Conservation (phyloP, 2,888 invertebrate genomes). For the Limnephilus auricula region DNA sequence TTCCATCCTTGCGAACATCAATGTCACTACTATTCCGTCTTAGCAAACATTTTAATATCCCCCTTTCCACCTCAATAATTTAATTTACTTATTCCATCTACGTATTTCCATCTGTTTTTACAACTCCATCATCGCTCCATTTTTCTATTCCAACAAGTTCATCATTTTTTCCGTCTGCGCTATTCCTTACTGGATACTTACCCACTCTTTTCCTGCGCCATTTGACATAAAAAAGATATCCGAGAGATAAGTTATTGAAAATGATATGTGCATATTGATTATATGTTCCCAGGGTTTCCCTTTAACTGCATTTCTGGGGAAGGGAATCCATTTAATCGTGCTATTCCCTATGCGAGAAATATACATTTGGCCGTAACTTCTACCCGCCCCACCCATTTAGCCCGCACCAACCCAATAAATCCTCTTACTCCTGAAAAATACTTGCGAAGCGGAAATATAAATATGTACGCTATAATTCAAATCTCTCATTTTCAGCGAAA, state of each 20-base stretch:
- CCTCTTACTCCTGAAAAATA: conserved; percentile 3
- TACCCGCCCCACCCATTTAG: neutral
- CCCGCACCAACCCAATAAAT: neutral
- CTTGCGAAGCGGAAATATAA: neutral
- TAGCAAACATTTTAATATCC: neutral
- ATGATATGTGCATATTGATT: conserved; percentile 24
- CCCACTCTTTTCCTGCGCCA: neutral
- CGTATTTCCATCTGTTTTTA: neutral
- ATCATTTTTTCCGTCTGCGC: neutral
- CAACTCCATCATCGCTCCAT: neutral
- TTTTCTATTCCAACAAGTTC: neutral
- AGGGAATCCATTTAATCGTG: conserved; percentile 2
- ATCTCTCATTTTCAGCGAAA: neutral
- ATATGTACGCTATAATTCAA: neutral
- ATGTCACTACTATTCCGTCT: neutral
- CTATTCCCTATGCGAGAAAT: conserved; percentile 15
- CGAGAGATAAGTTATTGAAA: neutral
- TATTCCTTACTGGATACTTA: neutral
- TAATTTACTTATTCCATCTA: neutral
- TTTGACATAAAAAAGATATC: neutral
- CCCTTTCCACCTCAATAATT: neutral
- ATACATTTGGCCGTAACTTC: conserved; percentile 1
- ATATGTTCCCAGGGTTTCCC: neutral
- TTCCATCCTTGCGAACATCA: too few species aligned
- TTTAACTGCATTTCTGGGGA: conserved; percentile 21